These are phyloP conservation scores for Nemotelus pantherinus DNA, from an alignment of 2,888 invertebrate genomes.

Conservation along the genomic window DNA sequence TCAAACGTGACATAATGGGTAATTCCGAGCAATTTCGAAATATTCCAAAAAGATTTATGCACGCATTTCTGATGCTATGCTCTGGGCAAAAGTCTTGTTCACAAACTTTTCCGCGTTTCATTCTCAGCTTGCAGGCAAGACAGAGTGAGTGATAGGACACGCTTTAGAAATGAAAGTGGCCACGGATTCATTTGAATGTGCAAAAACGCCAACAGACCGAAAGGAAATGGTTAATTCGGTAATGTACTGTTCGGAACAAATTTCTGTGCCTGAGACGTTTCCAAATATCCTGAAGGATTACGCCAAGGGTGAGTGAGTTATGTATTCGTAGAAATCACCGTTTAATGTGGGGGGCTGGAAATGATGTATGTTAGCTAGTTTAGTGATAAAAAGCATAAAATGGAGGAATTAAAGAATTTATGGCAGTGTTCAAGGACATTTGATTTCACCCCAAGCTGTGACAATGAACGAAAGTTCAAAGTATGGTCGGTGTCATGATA, in stretches of 20 bases:
- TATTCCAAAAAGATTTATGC: conserved; percentile 19
- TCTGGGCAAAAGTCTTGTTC: neutral
- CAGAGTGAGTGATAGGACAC: neutral
- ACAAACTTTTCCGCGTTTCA: conserved; percentile 6
- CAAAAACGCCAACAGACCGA: conserved; percentile 10
- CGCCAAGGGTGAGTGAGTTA: conserved; percentile 51
- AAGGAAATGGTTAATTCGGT: conserved; percentile 49
- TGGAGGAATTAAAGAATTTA: neutral
- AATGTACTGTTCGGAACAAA: conserved; percentile 52
- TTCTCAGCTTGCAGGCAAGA: neutral
- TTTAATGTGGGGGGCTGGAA: conserved; percentile 4
- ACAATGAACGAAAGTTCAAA: conserved; percentile 2
- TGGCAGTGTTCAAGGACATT: neutral
- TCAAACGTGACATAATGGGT: conserved; percentile 38
- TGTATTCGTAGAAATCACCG: neutral
- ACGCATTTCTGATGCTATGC: neutral
- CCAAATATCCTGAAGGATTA: conserved; percentile 52
- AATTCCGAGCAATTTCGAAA: conserved; percentile 18
- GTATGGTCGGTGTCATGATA: too few relatives aligned
- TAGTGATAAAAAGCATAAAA: neutral
- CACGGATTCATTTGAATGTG: neutral
- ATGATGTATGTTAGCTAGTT: conserved; percentile 19
- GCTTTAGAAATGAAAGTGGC: neutral
- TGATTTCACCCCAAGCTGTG: neutral
- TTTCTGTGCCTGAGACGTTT: conserved; percentile 51